Evolutionary conservation across 2,797 vertebrate species (phyloP).

Genomic region (Amblyraja radiata): DNA sequence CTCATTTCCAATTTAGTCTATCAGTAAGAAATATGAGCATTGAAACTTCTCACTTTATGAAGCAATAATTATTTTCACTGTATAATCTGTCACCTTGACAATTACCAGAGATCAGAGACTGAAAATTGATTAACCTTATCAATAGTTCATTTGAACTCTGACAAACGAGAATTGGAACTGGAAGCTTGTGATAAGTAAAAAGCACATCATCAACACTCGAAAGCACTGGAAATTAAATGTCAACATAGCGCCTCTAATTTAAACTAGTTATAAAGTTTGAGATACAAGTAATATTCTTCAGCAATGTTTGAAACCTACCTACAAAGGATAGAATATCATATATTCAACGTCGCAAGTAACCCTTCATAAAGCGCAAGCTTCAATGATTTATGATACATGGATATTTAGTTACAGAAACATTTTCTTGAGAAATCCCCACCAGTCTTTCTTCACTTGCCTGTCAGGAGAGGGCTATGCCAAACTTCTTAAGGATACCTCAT

Average conservation of each 20-base stretch:
- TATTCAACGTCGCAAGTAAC: not conserved
- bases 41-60: slow-evolving; percentile 5
- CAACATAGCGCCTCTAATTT: too few relatives aligned
- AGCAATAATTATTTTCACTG: not conserved
- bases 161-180: not conserved
- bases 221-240: not conserved
- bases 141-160: not conserved
- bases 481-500: too few relatives aligned
- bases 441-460: too few relatives aligned
- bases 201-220: not conserved
- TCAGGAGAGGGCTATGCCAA: too few relatives aligned
- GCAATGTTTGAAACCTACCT: not conserved
- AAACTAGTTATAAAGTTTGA: not conserved
- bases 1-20: slow-evolving; percentile 13
- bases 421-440: too few relatives aligned
- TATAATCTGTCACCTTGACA: not conserved
- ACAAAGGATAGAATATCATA: not conserved
- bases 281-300: not conserved
- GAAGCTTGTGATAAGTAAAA: too few relatives aligned
- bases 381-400: not conserved
- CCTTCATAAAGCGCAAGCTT: not conserved
- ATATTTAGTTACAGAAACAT: not conserved
- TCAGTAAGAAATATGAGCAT: not conserved
- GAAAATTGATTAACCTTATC: not conserved
- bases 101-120: not conserved